Evolutionary conservation across 2,113 vertebrate species (phyloP), one percentile per base, ranked within the genome.

Genomic region (Setophaga kirtlandii): DNA sequence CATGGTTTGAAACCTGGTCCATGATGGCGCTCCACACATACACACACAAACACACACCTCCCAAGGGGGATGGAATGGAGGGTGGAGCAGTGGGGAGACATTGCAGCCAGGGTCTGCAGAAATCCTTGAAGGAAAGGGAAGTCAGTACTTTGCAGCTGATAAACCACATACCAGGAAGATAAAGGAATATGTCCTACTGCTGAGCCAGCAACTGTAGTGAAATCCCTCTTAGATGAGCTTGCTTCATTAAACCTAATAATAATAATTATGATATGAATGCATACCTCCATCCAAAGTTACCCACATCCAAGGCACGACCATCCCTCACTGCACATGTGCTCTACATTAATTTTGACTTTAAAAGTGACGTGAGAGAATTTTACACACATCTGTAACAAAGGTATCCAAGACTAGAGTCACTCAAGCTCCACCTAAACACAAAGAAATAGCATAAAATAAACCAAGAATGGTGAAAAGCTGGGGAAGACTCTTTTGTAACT

Each of bases 401-500:
- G 15, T 15, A 28, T 69, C 11, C 6, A 4, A 50, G 55, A n/a
- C 30, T 69, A 14, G 44, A 81, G n/a, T 49, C 44, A n/a, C 35
- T 59, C 53, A 41, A 49, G 9, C 9, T 59, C 53, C 30, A 23
- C 44, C 12, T 50, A n/a, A 59, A 23, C 12, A 30, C 19, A n/a
- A 50, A 42, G 24, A 70, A 42, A 50, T 50, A 24, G 12, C 11
- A 24, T 20, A 30, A 69, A 70, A 70, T 42, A 42, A 60, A 50
- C 30, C 0, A 0, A 60, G 44, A 60, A 50, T 59, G 19, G 15
- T 23, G 11, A 50, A 22, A 50, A n/a, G 3, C 22, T 1, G 0
- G 19, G 24, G 30, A 58, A 15, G 56, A 58, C 7, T 59, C 35
- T 35, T 35, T 24, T 3, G 15, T 50, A 59, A 82, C 6, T 30